Conservation (phyloP, 2,888 invertebrate species). For the Alitta virens region DNA sequence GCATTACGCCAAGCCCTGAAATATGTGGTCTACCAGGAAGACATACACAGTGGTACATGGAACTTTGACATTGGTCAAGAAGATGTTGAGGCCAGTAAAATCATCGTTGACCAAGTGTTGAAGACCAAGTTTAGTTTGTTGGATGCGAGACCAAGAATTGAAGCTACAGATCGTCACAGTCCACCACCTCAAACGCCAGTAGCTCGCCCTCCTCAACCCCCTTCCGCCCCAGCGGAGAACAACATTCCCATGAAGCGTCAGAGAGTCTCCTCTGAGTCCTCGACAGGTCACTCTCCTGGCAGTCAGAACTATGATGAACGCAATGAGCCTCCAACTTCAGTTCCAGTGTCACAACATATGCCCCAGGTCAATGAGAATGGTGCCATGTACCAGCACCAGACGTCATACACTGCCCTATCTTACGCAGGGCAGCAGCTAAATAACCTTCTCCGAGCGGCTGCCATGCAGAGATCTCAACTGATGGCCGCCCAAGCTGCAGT, state of each 20-base stretch:
- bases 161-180: neutral
- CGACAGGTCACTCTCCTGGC: conserved; percentile 4
- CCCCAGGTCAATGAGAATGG: too few species aligned
- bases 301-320: neutral
- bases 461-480: neutral
- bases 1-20: conserved; percentile 24
- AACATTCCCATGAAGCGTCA: conserved; percentile 5
- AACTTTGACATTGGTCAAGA: conserved; percentile 13
- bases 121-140: conserved; percentile 14
- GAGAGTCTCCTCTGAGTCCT: conserved; percentile 6
- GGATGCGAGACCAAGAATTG: neutral
- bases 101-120: conserved; percentile 19
- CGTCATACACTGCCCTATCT: neutral
- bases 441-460: neutral
- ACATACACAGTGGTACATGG: conserved; percentile 17
- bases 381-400: too few species aligned
- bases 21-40: conserved; percentile 22
- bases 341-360: neutral
- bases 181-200: neutral
- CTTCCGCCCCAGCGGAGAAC: neutral
- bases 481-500: neutral
- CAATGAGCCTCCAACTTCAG: neutral
- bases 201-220: neutral
- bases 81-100: conserved; percentile 18
- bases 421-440: neutral